Evolutionary conservation across 2,888 invertebrate genomes (phyloP).

Genomic region (Xanthia togata): DNA sequence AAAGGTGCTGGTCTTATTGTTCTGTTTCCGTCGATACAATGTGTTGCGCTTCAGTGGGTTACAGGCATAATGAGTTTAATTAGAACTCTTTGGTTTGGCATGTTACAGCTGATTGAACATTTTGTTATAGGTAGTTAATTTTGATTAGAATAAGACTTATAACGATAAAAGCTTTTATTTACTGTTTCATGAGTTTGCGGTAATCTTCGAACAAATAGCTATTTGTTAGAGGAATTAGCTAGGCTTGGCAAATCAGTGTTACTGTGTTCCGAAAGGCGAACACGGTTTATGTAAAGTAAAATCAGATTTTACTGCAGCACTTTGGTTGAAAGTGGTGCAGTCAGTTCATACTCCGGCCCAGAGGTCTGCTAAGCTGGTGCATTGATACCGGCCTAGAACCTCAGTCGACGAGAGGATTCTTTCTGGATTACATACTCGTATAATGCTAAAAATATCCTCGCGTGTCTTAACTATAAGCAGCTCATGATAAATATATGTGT

Average conservation of each 20-base stretch:
- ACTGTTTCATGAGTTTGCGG: neutral
- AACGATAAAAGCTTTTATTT: neutral
- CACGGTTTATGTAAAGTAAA: too few relatives aligned
- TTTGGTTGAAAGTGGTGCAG: too few relatives aligned
- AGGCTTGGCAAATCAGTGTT: neutral
- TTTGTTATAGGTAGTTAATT: neutral
- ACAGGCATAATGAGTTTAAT: constrained; percentile 44
- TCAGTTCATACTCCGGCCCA: too few relatives aligned
- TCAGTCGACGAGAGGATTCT: too few relatives aligned
- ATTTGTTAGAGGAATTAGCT: neutral
- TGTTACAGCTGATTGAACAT: constrained; percentile 41
- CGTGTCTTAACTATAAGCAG: too few relatives aligned
- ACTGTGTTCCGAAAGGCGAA: too few relatives aligned
- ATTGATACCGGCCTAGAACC: too few relatives aligned
- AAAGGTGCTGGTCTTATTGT: constrained; percentile 49
- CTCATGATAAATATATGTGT: too few relatives aligned
- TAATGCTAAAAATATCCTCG: too few relatives aligned
- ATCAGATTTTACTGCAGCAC: too few relatives aligned
- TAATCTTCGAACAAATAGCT: neutral
- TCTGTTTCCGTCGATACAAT: constrained; percentile 37
- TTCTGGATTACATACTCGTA: too few relatives aligned
- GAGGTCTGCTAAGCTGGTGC: too few relatives aligned
- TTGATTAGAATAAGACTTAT: neutral
- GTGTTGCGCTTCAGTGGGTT: constrained; percentile 43
- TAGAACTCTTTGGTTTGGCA: constrained; percentile 16